Evolutionary conservation across 2,888 invertebrate genomes (phyloP), one percentile per base, ranked within the genome.

Genomic region (Caenorhabditis sinica): DNA sequence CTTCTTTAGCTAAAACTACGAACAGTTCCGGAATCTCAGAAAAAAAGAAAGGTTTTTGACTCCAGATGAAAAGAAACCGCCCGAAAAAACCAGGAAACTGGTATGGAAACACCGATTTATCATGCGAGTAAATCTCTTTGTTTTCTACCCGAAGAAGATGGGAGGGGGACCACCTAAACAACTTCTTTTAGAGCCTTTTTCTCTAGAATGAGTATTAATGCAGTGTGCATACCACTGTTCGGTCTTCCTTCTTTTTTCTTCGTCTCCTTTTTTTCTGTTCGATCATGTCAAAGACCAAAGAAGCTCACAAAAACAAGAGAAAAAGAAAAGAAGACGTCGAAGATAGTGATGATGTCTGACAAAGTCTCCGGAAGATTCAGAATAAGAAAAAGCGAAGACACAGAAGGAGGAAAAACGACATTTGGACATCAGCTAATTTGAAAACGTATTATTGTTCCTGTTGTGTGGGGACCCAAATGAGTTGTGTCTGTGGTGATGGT

Each of bases 191-290:
- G 51, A 60, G 56, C 60, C 56, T 75, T 58, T 49, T 5, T 58
- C 61, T 73, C 58, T 40, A 20, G 65, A 72, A 79, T 56, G 71
- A 79, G 79, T 79, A 79, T 79, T 72, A 79, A 79, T 79, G 79
- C 65, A 43, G 65, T 71, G 77, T 61, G 61, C 71, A 79, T 79
- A 56, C 72, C 77, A 69, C 75, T 66, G 75, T 75, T 66, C 58
- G 4, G 25, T 56, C 56, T 65, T 74, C 43, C 30, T 25, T 43
- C n/a, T 23, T 28, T 40, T 43, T 53, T 51, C 20, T 45, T 65
- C n/a, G n/a, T n/a, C n/a, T 43, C 43, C 23, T 63, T 43, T 74
- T 36, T 33, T 65, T 17, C 36, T 61, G 20, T 51, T 23, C 13
- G 71, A 49, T 25, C 72, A 73, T 80, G 80, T 71, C 80, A 72